Percentiles rank a stretch among this genome's conserved stretches.
Evolutionary conservation across 1,140 invertebrate genomes (phyloP).

Genomic region (Xylocopa sonorina): DNA sequence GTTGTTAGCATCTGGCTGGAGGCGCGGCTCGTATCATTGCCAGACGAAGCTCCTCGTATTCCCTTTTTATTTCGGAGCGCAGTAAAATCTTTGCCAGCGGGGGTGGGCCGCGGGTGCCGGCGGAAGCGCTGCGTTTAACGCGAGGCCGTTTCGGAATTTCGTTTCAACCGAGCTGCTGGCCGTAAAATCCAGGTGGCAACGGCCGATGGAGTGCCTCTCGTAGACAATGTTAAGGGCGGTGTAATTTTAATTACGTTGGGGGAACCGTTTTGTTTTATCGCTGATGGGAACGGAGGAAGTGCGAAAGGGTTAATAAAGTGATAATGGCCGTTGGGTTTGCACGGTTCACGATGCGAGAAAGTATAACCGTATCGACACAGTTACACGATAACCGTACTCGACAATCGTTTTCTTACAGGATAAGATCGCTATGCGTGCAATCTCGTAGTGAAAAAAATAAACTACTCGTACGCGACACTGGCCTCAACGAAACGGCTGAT

Average conservation of each 20-base stretch:
- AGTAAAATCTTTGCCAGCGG: neutral
- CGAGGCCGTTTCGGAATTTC: neutral
- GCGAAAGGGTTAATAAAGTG: neutral
- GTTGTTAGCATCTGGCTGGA: slow-evolving; percentile 33
- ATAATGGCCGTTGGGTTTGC: neutral
- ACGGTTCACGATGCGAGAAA: neutral
- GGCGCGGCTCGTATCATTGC: slow-evolving; percentile 28
- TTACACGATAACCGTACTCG: no score
- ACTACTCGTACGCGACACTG: no score
- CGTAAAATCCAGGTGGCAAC: slow-evolving; percentile 1
- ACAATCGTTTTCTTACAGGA: no score
- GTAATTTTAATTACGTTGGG: neutral
- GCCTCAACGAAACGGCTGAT: neutral
- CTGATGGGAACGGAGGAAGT: neutral
- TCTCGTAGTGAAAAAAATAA: no score
- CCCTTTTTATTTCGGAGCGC: slow-evolving; percentile 10
- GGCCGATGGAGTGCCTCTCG: neutral
- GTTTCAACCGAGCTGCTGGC: neutral
- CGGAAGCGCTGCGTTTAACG: neutral
- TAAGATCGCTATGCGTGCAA: no score
- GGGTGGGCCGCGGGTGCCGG: neutral
- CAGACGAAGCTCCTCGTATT: slow-evolving; percentile 16
- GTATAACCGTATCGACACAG: no score
- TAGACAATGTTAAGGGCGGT: no score
- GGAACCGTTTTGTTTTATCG: neutral